phyloP scores from a whole-genome alignment of 1,140 invertebrate genomes.

The Tetramorium alpestre region DNA sequence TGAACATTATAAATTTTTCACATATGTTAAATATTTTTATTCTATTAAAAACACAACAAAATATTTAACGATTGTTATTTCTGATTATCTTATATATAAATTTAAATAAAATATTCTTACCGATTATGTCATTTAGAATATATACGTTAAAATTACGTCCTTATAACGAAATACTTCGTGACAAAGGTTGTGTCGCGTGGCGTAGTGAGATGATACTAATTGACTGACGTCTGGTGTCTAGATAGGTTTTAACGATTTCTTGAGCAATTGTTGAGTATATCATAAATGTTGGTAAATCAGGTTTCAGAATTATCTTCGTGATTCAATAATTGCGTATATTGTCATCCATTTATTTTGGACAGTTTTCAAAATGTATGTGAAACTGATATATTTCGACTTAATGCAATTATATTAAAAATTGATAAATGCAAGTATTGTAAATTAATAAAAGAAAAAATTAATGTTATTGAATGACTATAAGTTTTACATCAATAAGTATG shows the following conservation, averaged over 20 bases:
- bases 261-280: not conserved
- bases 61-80: not conserved
- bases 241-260: not conserved
- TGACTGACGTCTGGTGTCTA: no score
- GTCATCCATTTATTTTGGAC: not conserved
- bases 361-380: not conserved
- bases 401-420: not conserved
- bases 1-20: no score
- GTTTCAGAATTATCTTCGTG: not conserved
- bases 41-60: no score
- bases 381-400: not conserved
- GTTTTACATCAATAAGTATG: not conserved
- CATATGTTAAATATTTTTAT: no score
- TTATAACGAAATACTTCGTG: not conserved
- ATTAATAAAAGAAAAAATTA: not conserved
- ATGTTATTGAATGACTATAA: not conserved
- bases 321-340: not conserved
- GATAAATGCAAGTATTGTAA: not conserved
- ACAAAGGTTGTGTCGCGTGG: not conserved
- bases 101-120: conserved; percentile 21
- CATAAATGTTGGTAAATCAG: conserved; percentile 5
- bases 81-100: not conserved
- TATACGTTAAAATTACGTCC: not conserved
- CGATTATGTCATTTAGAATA: not conserved
- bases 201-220: not conserved